A percentile compares a stretch with the other conserved stretches of the same genome.
phyloP scores from a whole-genome alignment of 2,888 invertebrate genomes.

The Chloroclysta siterata region DNA sequence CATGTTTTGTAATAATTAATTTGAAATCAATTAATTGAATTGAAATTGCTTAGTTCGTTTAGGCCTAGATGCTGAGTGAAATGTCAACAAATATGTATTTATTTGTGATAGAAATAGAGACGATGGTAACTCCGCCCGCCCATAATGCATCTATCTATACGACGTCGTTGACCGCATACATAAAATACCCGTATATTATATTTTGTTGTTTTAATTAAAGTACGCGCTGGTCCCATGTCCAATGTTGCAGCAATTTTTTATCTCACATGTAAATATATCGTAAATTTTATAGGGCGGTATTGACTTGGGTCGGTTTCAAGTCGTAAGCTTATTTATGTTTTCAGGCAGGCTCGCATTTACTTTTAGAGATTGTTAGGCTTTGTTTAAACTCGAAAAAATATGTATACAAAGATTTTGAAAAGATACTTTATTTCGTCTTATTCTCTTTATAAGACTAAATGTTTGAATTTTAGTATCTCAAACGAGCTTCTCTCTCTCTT shows the following conservation, averaged over 20 bases:
- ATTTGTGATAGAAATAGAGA: constrained; percentile 4
- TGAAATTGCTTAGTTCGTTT: no score
- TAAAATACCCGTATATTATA: constrained; percentile 66
- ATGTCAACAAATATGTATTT: no score
- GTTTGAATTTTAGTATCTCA: no score
- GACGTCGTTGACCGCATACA: constrained; percentile 44
- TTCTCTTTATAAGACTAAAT: no score
- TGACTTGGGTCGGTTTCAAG: constrained; percentile 29
- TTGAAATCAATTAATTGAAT: no score
- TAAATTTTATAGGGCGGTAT: constrained; percentile 35
- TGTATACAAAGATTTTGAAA: no score
- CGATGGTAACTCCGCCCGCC: constrained; percentile 29
- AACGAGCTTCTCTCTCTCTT: no score
- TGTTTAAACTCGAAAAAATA: no score
- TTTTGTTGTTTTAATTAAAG: constrained; percentile 75
- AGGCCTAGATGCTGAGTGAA: no score
- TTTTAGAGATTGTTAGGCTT: no score
- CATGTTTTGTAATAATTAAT: no score
- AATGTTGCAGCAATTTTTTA: constrained; percentile 59
- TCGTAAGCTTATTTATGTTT: constrained; percentile 13
- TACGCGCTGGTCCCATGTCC: constrained; percentile 51
- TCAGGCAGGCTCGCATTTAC: neutral
- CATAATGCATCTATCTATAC: constrained; percentile 39
- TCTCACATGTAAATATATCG: constrained; percentile 57
- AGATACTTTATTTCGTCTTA: no score